Evolutionary conservation across 2,797 vertebrate genomes (phyloP).

Genomic region (Sebastes matsubarae): DNA sequence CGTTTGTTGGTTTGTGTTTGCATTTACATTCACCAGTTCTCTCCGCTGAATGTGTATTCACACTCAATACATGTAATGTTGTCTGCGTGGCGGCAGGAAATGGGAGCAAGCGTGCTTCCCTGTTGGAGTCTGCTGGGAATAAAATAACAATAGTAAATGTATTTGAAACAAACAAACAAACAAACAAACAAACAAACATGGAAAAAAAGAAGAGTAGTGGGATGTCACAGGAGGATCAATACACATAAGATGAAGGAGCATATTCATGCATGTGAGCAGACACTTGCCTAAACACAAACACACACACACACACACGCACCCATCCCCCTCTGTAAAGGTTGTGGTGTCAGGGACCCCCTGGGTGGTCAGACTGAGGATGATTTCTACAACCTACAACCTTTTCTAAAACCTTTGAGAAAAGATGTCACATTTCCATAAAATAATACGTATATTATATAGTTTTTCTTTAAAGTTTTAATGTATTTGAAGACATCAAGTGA

Average conservation of each 20-base stretch:
- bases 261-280: conserved; percentile 78
- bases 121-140: conserved; percentile 44
- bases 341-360: conserved; percentile 80
- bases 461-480: not conserved
- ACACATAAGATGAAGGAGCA: conserved; percentile 70
- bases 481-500: conserved; percentile 15
- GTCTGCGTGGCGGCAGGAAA: conserved; percentile 66
- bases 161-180: conserved; percentile 57
- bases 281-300: conserved; percentile 70
- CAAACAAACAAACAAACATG: conserved; percentile 16
- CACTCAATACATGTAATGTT: conserved; percentile 49
- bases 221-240: conserved; percentile 56
- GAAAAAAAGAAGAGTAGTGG: conserved; percentile 20
- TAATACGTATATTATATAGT: not conserved
- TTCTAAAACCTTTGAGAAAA: conserved; percentile 52
- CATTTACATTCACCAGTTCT: conserved; percentile 72
- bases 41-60: conserved; percentile 67
- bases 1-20: conserved; percentile 75
- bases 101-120: conserved; percentile 38
- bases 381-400: conserved; percentile 74
- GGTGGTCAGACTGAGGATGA: conserved; percentile 84
- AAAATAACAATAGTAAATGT: conserved; percentile 62
- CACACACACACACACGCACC: conserved; percentile 39
- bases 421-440: conserved; percentile 37
- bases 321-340: conserved; percentile 80